Base-by-base conservation (phyloP, 2,797 vertebrate species). In the Manis javanica region DNA sequence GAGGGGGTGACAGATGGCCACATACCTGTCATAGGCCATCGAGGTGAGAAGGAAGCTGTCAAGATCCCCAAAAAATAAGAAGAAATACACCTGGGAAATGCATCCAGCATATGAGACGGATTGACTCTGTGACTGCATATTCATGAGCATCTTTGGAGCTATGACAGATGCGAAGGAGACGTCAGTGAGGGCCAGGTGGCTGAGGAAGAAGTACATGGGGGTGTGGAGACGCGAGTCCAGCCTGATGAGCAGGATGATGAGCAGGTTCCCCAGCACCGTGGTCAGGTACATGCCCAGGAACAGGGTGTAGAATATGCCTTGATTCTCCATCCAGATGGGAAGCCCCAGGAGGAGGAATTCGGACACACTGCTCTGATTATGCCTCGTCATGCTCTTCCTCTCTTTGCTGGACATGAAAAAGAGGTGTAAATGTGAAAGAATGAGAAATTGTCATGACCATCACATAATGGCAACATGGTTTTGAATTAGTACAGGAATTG, bases 191-290 rank as follows among this genome's bases (percentile, higher is more conserved):
- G 96, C 90, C 92, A 97, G 21, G 79, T 97, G 87, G 37, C 90
- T 96, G 72, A 97, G 96, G 82, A 98, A 96, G 85, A 97, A 97
- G 87, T 97, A 96, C 96, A 97, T 97, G 59, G 95, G 95, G 2
- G 87, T 97, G 81, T 95, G 93, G 1, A 97, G 93, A 23, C 0
- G 29, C 26, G 93, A 23, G 31, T 97, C 97, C n/a, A 96, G n/a
- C 55, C 75, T 61, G 75, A 97, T 95, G 63, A 97, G 68, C 74
- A 97, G 82, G 39, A 97, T 46, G 89, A 96, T 97, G 64, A 97
- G 96, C 89, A 97, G 87, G 69, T 97, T 98, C 23, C 96, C 96
- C 15, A 96, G 85, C 71, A 97, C 53, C 0, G 66, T 96, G 42
- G 24, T 95, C 81, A 97, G 77, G 66, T 97, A 95, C 71, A 92